A percentile compares a stretch with the other conserved stretches of the same genome.
phyloP scores from a whole-genome alignment of 2,888 invertebrate genomes.

The Gortyna flavago region DNA sequence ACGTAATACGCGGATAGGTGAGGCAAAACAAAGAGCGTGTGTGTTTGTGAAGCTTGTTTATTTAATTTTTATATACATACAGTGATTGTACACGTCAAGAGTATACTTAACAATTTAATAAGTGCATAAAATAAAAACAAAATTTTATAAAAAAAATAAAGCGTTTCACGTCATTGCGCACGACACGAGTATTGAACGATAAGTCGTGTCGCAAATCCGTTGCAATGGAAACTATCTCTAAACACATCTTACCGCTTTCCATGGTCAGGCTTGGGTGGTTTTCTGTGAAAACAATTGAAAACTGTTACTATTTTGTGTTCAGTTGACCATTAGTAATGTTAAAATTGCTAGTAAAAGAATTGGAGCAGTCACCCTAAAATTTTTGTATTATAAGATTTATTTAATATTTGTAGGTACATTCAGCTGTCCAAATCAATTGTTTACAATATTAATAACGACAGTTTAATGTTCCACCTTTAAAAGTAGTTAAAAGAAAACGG shows the following conservation, averaged over 20 bases:
- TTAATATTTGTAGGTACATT: background rate
- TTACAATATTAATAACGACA: background rate
- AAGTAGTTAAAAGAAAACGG: background rate
- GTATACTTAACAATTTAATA: conserved; percentile 72
- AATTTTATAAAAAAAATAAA: conserved; percentile 47
- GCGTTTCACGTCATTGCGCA: conserved; percentile 41
- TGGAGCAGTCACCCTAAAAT: conserved; percentile 12
- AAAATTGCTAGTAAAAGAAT: background rate
- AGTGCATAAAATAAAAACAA: conserved; percentile 65
- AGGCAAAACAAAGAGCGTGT: conserved; percentile 82
- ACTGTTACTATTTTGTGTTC: conserved; percentile 24
- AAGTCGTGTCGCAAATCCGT: conserved; percentile 54
- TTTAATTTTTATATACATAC: conserved; percentile 76
- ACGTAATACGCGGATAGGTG: conserved; percentile 75
- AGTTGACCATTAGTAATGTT: background rate
- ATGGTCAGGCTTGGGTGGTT: conserved; percentile 42
- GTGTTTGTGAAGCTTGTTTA: conserved; percentile 82
- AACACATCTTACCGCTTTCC: conserved; percentile 66
- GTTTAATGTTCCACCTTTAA: background rate
- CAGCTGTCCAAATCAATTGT: background rate
- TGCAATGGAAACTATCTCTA: conserved; percentile 62
- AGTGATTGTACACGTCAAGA: conserved; percentile 71
- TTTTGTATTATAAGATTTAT: background rate
- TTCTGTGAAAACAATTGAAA: conserved; percentile 63
- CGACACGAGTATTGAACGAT: conserved; percentile 27